These are phyloP conservation scores for Hiodon alosoides DNA, from an alignment of 2,113 vertebrate species.

Conservation along the genomic window DNA sequence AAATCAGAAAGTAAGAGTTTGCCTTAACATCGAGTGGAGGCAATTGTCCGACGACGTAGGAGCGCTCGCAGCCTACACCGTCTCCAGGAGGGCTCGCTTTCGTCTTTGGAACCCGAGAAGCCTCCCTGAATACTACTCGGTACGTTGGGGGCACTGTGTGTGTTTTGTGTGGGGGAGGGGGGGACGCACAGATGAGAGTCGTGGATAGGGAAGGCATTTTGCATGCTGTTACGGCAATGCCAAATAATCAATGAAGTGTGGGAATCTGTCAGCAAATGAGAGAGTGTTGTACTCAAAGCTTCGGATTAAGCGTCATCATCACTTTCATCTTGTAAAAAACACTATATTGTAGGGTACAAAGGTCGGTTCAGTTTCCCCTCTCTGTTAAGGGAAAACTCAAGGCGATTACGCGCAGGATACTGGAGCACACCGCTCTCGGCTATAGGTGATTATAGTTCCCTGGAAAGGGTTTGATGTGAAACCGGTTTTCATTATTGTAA, in stretches of 20 bases:
- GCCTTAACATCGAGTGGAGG: not conserved
- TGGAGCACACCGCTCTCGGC: not conserved
- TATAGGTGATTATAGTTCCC: not conserved
- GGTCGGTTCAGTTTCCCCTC: slow-evolving; percentile 23
- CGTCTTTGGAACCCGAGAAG: not conserved
- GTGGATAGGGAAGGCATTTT: no score
- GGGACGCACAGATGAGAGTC: not conserved
- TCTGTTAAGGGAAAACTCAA: no score
- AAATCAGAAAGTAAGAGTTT: not conserved
- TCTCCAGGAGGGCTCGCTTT: not conserved
- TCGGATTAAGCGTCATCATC: not conserved
- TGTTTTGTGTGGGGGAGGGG: not conserved
- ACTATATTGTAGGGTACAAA: slow-evolving; percentile 34
- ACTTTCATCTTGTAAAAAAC: slow-evolving; percentile 26
- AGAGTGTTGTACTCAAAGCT: not conserved
- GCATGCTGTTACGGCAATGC: not conserved
- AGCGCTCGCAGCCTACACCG: not conserved
- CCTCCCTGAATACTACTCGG: slow-evolving; percentile 2
- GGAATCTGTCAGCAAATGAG: not conserved
- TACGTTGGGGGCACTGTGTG: not conserved
- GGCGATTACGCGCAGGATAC: not conserved
- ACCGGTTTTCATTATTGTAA: not conserved
- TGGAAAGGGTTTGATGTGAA: slow-evolving; percentile 1
- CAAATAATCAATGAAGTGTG: not conserved
- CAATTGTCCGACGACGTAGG: not conserved